These are phyloP conservation scores for Pantelozetes paolii DNA, from an alignment of 2,888 invertebrate genomes.

Conservation along the genomic window DNA sequence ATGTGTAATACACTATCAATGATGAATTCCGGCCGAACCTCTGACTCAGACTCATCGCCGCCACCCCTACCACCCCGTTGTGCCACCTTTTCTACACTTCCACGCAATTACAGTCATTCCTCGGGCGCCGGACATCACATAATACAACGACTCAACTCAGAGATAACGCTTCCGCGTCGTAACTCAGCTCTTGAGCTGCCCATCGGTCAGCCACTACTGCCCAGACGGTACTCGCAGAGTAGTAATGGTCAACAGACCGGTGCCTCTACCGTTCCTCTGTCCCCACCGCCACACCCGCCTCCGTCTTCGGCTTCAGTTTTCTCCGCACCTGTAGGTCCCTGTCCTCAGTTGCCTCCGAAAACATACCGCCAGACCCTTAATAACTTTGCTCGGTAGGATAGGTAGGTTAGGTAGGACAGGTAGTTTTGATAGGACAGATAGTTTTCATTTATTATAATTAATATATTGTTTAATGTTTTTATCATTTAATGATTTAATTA, in stretches of 20 bases:
- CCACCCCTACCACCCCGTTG: conserved; percentile 43
- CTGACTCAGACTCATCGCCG: conserved; percentile 36
- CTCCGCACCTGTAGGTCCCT: conserved; percentile 34
- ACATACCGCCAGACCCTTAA: conserved; percentile 45
- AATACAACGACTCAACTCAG: conserved; percentile 38
- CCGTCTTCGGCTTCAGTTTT: conserved; percentile 39
- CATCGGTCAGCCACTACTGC: conserved; percentile 58
- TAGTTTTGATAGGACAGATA: too few species aligned
- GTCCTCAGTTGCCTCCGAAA: conserved; percentile 42
- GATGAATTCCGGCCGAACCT: too few species aligned
- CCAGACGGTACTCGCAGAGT: conserved; percentile 49
- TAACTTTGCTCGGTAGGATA: conserved; percentile 20
- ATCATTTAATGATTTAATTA: too few species aligned
- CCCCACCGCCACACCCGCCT: conserved; percentile 40
- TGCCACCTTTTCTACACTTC: conserved; percentile 29
- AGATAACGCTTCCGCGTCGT: conserved; percentile 36
- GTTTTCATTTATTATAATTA: too few species aligned
- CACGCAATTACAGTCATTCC: conserved; percentile 19
- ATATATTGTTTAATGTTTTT: too few species aligned
- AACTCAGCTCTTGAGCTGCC: conserved; percentile 45
- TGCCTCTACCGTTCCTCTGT: conserved; percentile 46
- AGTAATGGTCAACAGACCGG: conserved; percentile 44
- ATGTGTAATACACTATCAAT: background rate
- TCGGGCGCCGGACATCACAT: conserved; percentile 5
- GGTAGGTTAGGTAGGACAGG: too few species aligned